Conservation (phyloP, 1,140 invertebrate species). For the Plodia interpunctella region DNA sequence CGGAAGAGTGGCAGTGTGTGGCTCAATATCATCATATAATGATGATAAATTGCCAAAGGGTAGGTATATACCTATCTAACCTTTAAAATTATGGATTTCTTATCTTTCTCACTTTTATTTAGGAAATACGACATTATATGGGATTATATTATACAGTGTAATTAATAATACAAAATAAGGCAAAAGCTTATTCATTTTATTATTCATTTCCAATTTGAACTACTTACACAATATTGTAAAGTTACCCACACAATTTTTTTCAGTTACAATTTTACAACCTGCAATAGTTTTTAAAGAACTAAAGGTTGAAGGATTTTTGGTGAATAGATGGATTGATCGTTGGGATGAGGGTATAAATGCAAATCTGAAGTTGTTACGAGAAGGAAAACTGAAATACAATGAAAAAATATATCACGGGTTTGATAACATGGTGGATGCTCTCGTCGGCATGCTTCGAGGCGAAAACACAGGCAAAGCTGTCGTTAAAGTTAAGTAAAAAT, state of each 20-base stretch:
- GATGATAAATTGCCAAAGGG: conserved; percentile 56
- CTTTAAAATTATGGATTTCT: too few relatives aligned
- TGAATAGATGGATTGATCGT: conserved; percentile 76
- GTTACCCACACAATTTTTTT: too few relatives aligned
- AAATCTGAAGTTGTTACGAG: conserved; percentile 79
- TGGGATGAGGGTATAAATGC: conserved; percentile 80
- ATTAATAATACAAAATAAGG: too few relatives aligned
- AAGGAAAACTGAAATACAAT: conserved; percentile 81
- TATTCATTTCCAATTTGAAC: too few relatives aligned
- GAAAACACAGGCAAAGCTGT: conserved; percentile 82
- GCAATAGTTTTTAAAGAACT: conserved; percentile 74
- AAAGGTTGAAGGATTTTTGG: conserved; percentile 82
- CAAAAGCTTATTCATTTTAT: too few relatives aligned
- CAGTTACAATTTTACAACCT: conserved; percentile 59
- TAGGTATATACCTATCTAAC: conserved; percentile 15
- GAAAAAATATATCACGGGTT: conserved; percentile 83
- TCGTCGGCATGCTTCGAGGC: conserved; percentile 79
- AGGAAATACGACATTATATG: too few relatives aligned
- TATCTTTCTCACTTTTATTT: too few relatives aligned
- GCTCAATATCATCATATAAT: conserved; percentile 81
- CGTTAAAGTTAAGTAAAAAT: conserved; percentile 72
- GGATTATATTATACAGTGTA: too few relatives aligned
- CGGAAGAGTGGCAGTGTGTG: conserved; percentile 81
- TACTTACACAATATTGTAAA: too few relatives aligned
- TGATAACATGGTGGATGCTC: conserved; percentile 82